These are phyloP conservation scores for Mugil cephalus DNA, from an alignment of 2,113 vertebrate species.

Conservation along the genomic window DNA sequence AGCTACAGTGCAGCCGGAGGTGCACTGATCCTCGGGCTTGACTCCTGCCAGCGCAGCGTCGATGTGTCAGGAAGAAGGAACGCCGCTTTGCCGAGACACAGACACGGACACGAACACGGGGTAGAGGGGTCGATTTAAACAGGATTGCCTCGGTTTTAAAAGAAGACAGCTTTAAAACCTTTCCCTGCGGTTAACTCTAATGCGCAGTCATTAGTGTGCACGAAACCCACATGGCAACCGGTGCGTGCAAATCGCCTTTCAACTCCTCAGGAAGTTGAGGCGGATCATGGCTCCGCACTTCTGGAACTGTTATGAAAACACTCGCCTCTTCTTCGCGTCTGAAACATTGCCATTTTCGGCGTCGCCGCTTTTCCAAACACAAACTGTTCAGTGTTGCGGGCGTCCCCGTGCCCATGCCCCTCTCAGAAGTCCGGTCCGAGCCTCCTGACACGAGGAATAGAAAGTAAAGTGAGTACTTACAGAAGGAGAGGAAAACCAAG, in stretches of 20 bases:
- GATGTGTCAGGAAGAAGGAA: slow-evolving; percentile 47
- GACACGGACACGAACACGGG: not conserved
- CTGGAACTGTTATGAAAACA: slow-evolving; percentile 25
- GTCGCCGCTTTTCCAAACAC: not conserved
- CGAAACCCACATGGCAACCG: slow-evolving; percentile 38
- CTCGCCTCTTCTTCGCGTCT: not conserved
- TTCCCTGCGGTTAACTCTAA: not conserved
- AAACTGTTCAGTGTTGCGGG: slow-evolving; percentile 27
- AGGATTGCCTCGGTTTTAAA: not conserved
- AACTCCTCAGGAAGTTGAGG: slow-evolving; percentile 76
- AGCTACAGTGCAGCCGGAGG: not conserved
- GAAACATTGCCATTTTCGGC: too few relatives aligned
- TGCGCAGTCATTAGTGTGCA: not conserved
- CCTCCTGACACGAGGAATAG: slow-evolving; percentile 21
- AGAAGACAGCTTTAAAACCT: not conserved
- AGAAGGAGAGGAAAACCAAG: slow-evolving; percentile 69
- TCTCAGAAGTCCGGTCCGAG: slow-evolving; percentile 28
- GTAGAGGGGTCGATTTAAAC: not conserved
- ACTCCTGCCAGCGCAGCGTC: slow-evolving; percentile 30
- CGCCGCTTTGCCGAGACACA: not conserved
- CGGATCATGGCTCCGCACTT: slow-evolving; percentile 68
- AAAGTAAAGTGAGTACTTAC: slow-evolving; percentile 79
- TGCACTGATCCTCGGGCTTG: slow-evolving; percentile 15
- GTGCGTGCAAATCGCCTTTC: slow-evolving; percentile 20
- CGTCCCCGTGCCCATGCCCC: not conserved